Evolutionary conservation across 2,797 vertebrate species (phyloP), one percentile per base, ranked within the genome.

Genomic region (Ispidina picta): DNA sequence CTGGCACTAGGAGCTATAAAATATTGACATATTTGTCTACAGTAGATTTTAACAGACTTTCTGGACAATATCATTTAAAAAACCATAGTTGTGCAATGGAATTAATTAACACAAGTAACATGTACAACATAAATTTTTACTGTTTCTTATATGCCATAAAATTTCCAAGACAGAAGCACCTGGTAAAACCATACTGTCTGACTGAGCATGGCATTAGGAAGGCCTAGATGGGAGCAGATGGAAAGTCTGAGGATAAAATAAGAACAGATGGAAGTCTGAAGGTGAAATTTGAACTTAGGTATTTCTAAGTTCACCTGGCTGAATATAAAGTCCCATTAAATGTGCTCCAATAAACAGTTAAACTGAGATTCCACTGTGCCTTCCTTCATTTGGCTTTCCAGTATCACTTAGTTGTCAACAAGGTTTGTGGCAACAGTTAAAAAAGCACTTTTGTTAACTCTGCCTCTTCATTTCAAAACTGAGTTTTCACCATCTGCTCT

Each of bases 191-290:
- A 88, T 91, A 58, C 35, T 5, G 74, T 83, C 83, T 90, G 90
- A 89, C 62, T 80, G 90, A 85, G 90, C 88, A 95, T 73, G 91
- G 91, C 72, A 89, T 94, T 92, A 96, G 91, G 66, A 93, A 94
- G 93, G 92, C 60, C 92, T 94, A 74, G 93, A 80, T 86, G 89
- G 88, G 91, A 96, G 94, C 96, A 97, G 97, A 96, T 96, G 96
- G 96, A 97, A 97, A 97, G 90, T 97, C 88, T 97, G 91, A 97
- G 93, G 86, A 90, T 51, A 92, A 94, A 97, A 90, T 90, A 89
- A 94, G 96, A 97, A 93, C 97, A 97, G 96, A 96, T 96, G 96
- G 93, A 84, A 80, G 76, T 95, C 91, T 95, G 95, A 93, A 96
- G 95, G 94, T 93, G 89, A 97, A 96, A 96, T 94, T 94, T 93